Evolutionary conservation across 92 coral and sea anemone species (phyloP), one percentile per base, ranked within the genome.

Genomic region (Phenganax marumi): DNA sequence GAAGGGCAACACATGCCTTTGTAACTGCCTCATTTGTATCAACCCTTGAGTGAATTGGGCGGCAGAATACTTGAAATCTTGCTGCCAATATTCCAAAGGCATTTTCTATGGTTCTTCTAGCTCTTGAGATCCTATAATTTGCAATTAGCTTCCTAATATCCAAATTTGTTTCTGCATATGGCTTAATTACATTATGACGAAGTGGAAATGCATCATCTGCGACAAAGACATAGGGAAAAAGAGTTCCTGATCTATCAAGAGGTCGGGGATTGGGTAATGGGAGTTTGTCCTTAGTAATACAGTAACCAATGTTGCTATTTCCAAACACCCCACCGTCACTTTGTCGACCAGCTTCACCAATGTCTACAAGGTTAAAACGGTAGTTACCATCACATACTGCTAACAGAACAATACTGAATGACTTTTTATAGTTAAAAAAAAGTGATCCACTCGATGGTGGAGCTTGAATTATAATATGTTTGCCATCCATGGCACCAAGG

Each of bases 121-220:
- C 81, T 21, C 81, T 52, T 33, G 68, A 57, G 60, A 76, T 24
- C 8, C 69, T 53, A 55, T 76, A 76, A 26, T 76, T 75, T 0
- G 47, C 60, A 51, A 55, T 50, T 53, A 52, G 7, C 51, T 55
- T 55, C 14, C 51, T 55, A 33, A 76, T 52, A 21, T 52, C 64
- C 68, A 76, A 76, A 54, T 54, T 54, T 50, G 43, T 43, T 54
- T 52, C 61, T 51, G 81, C 64, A 55, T 51, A 76, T 23, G 81
- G 81, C 81, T 76, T 76, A 25, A 76, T 21, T 22, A 76, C 17
- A 55, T 76, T 52, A 22, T 55, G 18, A 26, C 63, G 43, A 51
- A 76, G 63, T 9, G 64, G 64, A 43, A 76, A 76, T 53, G 81
- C 81, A 76, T 76, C 76, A 48, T 71, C 81, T 53, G 81, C 81